Conservation (phyloP, 2,888 invertebrate genomes). For the Calephelis perditalis region DNA sequence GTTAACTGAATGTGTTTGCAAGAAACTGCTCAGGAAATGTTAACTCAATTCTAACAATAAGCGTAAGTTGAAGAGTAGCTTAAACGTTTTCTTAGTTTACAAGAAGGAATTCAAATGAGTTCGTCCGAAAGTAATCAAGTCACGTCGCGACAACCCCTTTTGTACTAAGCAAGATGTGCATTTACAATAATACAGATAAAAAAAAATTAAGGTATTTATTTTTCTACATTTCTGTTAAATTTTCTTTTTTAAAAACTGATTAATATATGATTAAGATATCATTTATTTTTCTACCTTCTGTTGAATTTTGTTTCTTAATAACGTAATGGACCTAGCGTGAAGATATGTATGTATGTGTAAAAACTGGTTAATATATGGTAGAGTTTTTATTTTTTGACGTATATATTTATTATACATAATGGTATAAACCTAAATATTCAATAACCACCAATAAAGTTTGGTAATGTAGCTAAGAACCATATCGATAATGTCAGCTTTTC, state of each 20-base stretch:
- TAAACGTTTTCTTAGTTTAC: constrained; percentile 10
- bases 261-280: background rate
- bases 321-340: too few species aligned
- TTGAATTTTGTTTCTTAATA: background rate
- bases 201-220: background rate
- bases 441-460: too few species aligned
- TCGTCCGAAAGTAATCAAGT: constrained; percentile 6
- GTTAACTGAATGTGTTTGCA: background rate
- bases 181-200: constrained; percentile 6
- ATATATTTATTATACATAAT: background rate
- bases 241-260: background rate
- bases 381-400: background rate
- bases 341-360: background rate
- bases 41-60: constrained; percentile 10
- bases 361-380: background rate
- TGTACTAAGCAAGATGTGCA: background rate
- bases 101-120: constrained; percentile 3
- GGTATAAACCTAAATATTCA: background rate
- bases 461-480: too few species aligned
- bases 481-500: too few species aligned
- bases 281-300: background rate
- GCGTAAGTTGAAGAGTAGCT: background rate
- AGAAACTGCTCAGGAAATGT: background rate
- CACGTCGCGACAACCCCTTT: constrained; percentile 3
- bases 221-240: background rate